Conservation (phyloP, 2,113 vertebrate species). For the Pimephales promelas region DNA sequence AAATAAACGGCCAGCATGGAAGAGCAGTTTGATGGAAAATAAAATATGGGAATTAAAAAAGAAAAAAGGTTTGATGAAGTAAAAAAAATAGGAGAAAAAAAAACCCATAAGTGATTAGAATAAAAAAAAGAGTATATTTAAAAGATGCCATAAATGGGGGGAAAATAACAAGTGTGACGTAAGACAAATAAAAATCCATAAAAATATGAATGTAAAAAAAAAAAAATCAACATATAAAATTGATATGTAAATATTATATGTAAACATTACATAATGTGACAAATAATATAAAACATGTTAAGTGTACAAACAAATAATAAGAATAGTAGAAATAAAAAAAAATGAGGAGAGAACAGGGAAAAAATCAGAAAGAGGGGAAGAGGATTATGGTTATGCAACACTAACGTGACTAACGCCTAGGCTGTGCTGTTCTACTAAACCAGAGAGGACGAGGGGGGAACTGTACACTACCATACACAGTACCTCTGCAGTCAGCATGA, state of each 20-base stretch:
- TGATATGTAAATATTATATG: not conserved
- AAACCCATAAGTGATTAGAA: not conserved
- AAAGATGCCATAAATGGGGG: not conserved
- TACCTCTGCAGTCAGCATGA: conserved; percentile 69
- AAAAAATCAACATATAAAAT: not conserved
- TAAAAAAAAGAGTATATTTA: not conserved
- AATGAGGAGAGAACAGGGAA: not conserved
- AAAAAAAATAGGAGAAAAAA: not conserved
- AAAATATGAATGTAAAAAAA: not conserved
- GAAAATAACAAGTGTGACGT: not conserved
- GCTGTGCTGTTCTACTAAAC: conserved; percentile 64
- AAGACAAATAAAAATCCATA: not conserved
- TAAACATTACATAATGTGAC: not conserved
- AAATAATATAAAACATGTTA: not conserved
- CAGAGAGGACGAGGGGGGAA: conserved; percentile 68
- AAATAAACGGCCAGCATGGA: conserved; percentile 4
- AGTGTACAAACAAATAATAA: not conserved
- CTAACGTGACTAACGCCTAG: conserved; percentile 60
- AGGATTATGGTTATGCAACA: conserved; percentile 53
- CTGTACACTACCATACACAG: conserved; percentile 73
- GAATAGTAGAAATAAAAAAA: not conserved
- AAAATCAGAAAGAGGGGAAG: conserved; percentile 17
- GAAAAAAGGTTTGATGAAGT: no score
- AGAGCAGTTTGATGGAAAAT: conserved; percentile 33
- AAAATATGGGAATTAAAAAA: not conserved